Conservation (phyloP, 2,113 vertebrate genomes). For the Lophura nycthemera region DNA sequence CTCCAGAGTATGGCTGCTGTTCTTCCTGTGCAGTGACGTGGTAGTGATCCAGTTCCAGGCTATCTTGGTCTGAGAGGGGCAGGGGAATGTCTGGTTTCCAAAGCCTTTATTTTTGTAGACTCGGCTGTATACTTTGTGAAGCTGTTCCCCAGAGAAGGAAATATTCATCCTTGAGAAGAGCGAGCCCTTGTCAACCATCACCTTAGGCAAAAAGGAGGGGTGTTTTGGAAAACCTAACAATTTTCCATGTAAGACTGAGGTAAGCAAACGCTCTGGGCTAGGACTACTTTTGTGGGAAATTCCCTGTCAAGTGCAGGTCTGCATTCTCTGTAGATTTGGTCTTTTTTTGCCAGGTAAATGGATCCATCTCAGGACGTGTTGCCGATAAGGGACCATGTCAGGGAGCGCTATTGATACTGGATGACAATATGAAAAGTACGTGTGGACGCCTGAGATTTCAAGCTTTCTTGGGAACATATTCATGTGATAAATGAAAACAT, state of each 20-base stretch:
- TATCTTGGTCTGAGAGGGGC: background rate
- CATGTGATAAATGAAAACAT: background rate
- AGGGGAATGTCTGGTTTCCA: background rate
- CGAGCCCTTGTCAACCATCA: background rate
- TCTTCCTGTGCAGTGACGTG: background rate
- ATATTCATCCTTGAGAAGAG: background rate
- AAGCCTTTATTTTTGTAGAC: background rate
- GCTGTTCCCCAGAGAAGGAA: background rate
- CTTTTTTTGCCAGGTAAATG: background rate
- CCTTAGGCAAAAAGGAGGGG: background rate
- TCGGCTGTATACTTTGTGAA: background rate
- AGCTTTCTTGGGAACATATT: background rate
- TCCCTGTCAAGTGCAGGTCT: background rate
- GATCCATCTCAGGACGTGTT: background rate
- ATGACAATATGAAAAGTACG: background rate
- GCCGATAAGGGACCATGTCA: rapidly evolving
- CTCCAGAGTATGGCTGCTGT: background rate
- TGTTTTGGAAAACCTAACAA: background rate
- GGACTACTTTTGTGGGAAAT: background rate
- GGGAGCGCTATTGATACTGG: background rate
- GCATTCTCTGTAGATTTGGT: background rate
- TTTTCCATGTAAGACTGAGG: background rate
- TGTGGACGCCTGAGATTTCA: background rate
- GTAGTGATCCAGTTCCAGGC: background rate
- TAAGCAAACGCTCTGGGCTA: background rate